Evolutionary conservation across 1,140 invertebrate species (phyloP).

Genomic region (Drosophila seguyi): DNA sequence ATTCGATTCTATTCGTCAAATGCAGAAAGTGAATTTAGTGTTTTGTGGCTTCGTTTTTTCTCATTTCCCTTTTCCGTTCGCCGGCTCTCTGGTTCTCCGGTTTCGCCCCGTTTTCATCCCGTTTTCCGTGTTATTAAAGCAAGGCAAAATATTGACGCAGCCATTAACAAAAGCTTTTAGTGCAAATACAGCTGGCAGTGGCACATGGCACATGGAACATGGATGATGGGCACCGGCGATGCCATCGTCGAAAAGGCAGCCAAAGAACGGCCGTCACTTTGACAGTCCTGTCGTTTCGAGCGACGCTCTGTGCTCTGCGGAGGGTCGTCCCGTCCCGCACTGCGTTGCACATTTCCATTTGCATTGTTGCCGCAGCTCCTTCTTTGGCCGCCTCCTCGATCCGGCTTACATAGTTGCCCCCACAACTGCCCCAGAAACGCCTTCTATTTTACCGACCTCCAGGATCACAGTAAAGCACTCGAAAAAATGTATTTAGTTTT

Average conservation of each 20-base stretch:
- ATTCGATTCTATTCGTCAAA: constrained; percentile 74
- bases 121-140: constrained; percentile 59
- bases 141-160: constrained; percentile 70
- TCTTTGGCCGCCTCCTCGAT: neutral
- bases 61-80: constrained; percentile 38
- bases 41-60: constrained; percentile 40
- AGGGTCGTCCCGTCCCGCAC: constrained; percentile 12
- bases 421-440: constrained; percentile 1
- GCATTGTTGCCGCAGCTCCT: constrained; percentile 53
- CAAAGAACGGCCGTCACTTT: constrained; percentile 56
- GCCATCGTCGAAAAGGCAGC: constrained; percentile 39
- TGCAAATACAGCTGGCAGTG: constrained; percentile 59
- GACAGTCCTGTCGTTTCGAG: constrained; percentile 73
- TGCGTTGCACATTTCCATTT: constrained; percentile 66
- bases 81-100: constrained; percentile 9
- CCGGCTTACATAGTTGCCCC: constrained; percentile 13
- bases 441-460: neutral
- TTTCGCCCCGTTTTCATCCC: constrained; percentile 14
- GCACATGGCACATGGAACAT: constrained; percentile 39
- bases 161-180: constrained; percentile 81
- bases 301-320: constrained; percentile 42
- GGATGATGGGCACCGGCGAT: constrained; percentile 19
- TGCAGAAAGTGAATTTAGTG: constrained; percentile 62
- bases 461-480: neutral
- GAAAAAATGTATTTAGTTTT: neutral